A percentile compares a stretch with the other conserved stretches of the same genome.
Conservation (phyloP, 2,113 vertebrate genomes). For the Falco punctatus region DNA sequence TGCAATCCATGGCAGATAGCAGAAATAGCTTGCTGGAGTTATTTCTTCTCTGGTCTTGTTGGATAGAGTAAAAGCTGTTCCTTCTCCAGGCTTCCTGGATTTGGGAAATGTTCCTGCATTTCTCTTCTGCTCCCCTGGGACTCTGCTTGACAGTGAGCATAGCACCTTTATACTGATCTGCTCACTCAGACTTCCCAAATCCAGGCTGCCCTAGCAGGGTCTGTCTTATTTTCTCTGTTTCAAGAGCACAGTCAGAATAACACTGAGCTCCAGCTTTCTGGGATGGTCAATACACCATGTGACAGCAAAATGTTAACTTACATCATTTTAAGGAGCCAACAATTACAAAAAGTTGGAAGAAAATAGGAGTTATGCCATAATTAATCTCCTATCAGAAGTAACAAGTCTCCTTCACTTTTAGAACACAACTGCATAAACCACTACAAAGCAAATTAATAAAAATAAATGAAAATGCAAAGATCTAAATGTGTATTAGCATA, state of each 20-base stretch:
- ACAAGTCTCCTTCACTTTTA: not conserved
- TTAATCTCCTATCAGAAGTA: not conserved
- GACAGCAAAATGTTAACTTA: not conserved
- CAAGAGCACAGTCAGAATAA: not conserved
- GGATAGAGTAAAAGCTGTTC: not conserved
- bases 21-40: not conserved
- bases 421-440: not conserved
- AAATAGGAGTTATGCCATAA: not conserved
- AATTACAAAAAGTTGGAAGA: not conserved
- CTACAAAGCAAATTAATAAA: not conserved
- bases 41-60: not conserved
- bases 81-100: not conserved
- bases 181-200: not conserved
- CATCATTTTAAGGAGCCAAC: not conserved
- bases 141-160: not conserved
- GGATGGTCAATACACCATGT: not conserved
- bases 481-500: not conserved
- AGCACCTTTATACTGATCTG: not conserved
- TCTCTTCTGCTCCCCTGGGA: not conserved
- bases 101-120: not conserved
- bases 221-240: not conserved
- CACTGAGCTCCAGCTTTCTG: not conserved
- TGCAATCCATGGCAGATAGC: fast-evolving
- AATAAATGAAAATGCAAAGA: not conserved
- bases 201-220: not conserved